These are phyloP conservation scores for Anguilla megastoma DNA, from an alignment of 2,797 vertebrate genomes.

Conservation along the genomic window DNA sequence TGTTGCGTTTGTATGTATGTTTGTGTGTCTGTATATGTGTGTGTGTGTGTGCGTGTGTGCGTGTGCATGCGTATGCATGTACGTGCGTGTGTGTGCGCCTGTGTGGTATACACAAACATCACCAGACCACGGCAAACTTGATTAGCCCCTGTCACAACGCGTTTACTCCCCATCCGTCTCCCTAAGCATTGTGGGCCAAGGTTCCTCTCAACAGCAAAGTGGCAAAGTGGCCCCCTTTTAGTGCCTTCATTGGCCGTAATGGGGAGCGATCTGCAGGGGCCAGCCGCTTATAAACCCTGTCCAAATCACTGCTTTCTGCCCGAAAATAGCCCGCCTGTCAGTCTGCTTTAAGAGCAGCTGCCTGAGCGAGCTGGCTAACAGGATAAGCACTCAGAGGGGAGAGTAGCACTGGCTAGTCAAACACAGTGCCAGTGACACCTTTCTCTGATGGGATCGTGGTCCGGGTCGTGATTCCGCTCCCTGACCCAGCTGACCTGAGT, in stretches of 20 bases:
- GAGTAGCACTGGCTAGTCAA: background rate
- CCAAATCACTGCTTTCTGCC: constrained; percentile 23
- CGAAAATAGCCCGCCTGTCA: constrained; percentile 15
- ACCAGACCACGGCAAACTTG: constrained; percentile 16
- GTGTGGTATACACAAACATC: background rate
- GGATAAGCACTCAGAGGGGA: background rate
- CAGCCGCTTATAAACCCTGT: constrained; percentile 17
- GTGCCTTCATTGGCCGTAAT: constrained; percentile 22
- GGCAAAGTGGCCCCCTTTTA: constrained; percentile 25
- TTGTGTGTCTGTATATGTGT: background rate
- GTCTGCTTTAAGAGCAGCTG: background rate
- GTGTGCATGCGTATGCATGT: constrained; percentile 1
- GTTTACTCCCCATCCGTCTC: constrained; percentile 5
- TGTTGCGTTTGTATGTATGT: background rate
- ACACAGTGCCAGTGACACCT: background rate
- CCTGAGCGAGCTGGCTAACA: constrained; percentile 1
- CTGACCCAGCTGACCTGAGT: background rate
- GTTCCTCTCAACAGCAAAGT: constrained; percentile 19
- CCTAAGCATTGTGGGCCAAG: background rate
- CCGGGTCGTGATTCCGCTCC: background rate
- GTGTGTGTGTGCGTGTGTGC: constrained; percentile 12
- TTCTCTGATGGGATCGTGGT: constrained; percentile 2
- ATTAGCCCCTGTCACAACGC: constrained; percentile 18
- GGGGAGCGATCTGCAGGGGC: constrained; percentile 22
- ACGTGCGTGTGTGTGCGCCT: constrained; percentile 54